Evolutionary conservation across 2,113 vertebrate species (phyloP).

Genomic region (Amphilophus citrinellus): DNA sequence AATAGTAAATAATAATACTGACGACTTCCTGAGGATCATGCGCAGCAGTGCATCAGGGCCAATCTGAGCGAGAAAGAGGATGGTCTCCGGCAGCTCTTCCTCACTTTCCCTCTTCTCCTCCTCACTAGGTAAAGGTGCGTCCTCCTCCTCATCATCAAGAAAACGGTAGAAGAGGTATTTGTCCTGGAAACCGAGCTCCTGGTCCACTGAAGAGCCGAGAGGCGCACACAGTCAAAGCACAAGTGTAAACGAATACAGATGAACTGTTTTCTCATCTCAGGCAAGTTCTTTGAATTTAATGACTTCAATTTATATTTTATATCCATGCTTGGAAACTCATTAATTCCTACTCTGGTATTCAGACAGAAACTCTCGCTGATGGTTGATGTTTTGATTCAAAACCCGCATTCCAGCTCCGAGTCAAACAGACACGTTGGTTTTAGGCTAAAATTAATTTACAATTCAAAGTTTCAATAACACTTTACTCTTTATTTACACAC

Average conservation of each 20-base stretch:
- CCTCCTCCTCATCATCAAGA: conserved; percentile 94
- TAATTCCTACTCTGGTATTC: background rate
- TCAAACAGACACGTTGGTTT: background rate
- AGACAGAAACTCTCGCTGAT: background rate
- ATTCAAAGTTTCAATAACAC: background rate
- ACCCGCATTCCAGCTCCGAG: background rate
- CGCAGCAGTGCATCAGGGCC: conserved; percentile 97
- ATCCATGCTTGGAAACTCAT: conserved; percentile 15
- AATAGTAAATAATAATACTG: conserved; percentile 63
- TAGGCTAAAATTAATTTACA: background rate
- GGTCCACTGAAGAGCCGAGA: conserved; percentile 86
- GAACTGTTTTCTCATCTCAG: background rate
- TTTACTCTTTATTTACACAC: background rate
- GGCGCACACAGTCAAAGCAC: background rate
- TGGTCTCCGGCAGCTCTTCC: conserved; percentile 94
- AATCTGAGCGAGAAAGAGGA: conserved; percentile 93
- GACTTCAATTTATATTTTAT: conserved; percentile 20
- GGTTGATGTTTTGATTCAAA: conserved; percentile 29
- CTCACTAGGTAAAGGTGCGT: conserved; percentile 91
- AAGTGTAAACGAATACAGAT: background rate
- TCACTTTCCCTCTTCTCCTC: conserved; percentile 97
- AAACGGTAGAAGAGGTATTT: conserved; percentile 99
- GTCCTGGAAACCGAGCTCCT: conserved; percentile 96
- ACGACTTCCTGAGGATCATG: conserved; percentile 97
- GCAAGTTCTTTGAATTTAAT: conserved; percentile 10